A percentile compares a stretch with the other conserved stretches of the same genome.
These are phyloP conservation scores for Octodon degus DNA, from an alignment of 2,113 vertebrate species.

Conservation along the genomic window DNA sequence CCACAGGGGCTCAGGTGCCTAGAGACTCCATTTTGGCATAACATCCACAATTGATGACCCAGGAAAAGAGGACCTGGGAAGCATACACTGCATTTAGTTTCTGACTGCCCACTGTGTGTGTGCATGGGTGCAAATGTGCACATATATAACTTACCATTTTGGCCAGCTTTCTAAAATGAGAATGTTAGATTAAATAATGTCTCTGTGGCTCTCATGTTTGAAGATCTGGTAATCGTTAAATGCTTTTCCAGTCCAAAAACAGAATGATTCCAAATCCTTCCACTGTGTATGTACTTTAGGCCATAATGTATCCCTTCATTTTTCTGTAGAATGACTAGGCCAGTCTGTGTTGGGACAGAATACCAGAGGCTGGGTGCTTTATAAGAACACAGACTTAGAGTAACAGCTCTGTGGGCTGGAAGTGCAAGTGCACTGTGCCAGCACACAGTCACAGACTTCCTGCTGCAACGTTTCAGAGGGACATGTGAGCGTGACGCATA, in stretches of 20 bases:
- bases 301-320: background rate
- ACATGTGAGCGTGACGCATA: background rate
- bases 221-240: background rate
- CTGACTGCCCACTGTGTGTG: background rate
- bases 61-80: background rate
- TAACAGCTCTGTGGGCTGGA: background rate
- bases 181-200: background rate
- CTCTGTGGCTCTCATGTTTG: background rate
- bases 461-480: background rate
- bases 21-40: background rate
- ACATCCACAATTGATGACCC: background rate
- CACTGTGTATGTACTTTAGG: background rate
- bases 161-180: background rate
- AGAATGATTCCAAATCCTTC: conserved; percentile 10
- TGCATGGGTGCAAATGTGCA: background rate
- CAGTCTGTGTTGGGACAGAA: background rate
- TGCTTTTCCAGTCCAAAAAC: background rate
- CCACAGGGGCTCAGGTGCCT: background rate
- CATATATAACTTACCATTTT: background rate
- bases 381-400: background rate
- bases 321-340: background rate
- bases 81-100: background rate
- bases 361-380: background rate
- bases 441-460: background rate
- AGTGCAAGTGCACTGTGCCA: background rate